Percentiles rank a stretch among this genome's conserved stretches.
These are phyloP conservation scores for Akabosia matsudoensis DNA, from an alignment of 1,140 invertebrate genomes.

Conservation along the genomic window DNA sequence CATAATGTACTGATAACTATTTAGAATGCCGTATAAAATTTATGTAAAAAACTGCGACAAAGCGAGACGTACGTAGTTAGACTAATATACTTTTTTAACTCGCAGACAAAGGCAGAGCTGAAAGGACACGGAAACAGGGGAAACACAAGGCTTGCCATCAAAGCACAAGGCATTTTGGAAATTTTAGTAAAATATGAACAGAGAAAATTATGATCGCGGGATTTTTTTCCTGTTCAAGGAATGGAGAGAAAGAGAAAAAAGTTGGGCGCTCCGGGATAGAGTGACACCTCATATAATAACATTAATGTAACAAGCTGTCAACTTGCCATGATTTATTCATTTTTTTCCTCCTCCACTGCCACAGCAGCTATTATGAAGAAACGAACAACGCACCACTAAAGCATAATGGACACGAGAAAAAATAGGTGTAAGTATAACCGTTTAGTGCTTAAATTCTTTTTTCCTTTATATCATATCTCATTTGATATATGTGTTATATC, in stretches of 20 bases:
- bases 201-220: background rate
- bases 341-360: background rate
- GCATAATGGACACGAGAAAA: no score
- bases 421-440: no score
- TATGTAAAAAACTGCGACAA: no score
- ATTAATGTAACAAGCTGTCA: conserved; percentile 25
- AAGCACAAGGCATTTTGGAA: background rate
- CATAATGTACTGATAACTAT: no score
- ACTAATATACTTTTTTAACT: background rate
- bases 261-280: background rate
- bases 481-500: no score
- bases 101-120: background rate
- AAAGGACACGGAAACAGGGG: background rate
- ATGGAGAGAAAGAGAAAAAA: background rate
- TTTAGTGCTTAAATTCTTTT: no score
- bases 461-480: no score
- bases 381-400: background rate
- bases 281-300: conserved; percentile 25
- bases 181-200: background rate
- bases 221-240: background rate
- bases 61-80: no score
- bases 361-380: background rate
- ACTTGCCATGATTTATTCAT: conserved; percentile 22
- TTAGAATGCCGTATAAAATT: no score
- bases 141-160: background rate